Percentiles rank a stretch among this genome's conserved stretches.
These are phyloP conservation scores for Mustela nigripes DNA, from an alignment of 2,113 vertebrate genomes.

Conservation along the genomic window DNA sequence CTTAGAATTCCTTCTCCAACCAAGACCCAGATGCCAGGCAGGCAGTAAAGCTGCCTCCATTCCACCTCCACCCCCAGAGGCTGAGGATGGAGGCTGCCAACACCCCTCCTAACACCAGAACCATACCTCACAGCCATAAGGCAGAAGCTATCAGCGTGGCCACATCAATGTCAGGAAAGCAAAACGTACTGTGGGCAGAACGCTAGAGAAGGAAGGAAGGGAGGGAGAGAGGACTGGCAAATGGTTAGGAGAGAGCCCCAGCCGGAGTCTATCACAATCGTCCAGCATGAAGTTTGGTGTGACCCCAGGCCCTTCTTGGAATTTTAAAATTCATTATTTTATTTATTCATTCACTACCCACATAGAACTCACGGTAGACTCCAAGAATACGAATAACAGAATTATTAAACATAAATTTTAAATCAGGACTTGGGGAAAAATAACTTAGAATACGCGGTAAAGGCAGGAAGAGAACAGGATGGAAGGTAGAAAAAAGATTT, in stretches of 20 bases:
- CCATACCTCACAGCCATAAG: accelerated
- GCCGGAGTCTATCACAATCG: neutral
- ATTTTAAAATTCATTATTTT: constrained; percentile 4
- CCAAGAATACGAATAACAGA: neutral
- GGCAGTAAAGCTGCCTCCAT: neutral
- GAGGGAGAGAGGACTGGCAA: neutral
- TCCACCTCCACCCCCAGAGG: neutral
- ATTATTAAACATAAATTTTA: neutral
- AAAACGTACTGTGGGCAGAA: neutral
- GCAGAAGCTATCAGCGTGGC: neutral
- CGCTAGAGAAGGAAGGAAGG: too few species aligned
- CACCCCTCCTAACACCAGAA: neutral
- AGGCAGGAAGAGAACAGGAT: neutral
- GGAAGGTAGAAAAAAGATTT: neutral
- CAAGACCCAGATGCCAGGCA: neutral
- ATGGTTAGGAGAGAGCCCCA: neutral
- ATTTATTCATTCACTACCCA: neutral
- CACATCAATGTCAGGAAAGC: neutral
- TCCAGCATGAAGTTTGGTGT: neutral
- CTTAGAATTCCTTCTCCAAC: neutral
- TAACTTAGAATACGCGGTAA: neutral
- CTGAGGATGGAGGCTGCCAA: neutral
- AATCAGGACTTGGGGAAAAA: neutral
- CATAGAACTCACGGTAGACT: neutral
- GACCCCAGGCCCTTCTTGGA: neutral